Evolutionary conservation across 2,113 vertebrate genomes (phyloP), one percentile per base, ranked within the genome.

Genomic region (Xyrauchen texanus): DNA sequence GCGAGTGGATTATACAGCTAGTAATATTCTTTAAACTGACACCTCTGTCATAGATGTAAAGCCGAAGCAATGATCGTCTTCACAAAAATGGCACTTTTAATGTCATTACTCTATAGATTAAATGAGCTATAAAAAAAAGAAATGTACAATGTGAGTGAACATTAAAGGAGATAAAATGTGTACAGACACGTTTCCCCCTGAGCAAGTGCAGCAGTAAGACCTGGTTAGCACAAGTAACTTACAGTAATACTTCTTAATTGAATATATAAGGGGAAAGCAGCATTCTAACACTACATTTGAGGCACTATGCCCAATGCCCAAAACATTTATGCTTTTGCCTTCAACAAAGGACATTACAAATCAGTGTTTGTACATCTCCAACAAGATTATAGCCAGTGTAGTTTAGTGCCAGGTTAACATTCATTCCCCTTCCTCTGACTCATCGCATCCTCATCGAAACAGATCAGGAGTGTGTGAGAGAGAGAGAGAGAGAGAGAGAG

Each of bases 401-500:
- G 84, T 63, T 76, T 76, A 58, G 79, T 82, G 83, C 75, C 77
- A 79, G 83, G 77, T 85, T 88, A 77, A 82, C 82, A 82, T 86
- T 86, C 82, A 89, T 76, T 83, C 68, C 72, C 81, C 86, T 86
- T 82, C 80, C 82, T 80, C 79, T 90, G 90, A 91, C 68, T 92
- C 88, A 90, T 85, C 81, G 78, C 86, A 84, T 88, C 85, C 83
- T 86, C 83, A 51, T 85, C 70, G 79, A 76, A 47, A 76, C 15
- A 80, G 62, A 66, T 55, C 15, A 73, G 71, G 52, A 34, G 21
- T 34, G 21, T 1, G 21, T 1, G 21, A 34, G 21, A 34, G 21
- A 34, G 21, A 34, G 21, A 34, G 21, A 1, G 21, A 1, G 3
- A 3, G 21, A 67, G 45, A 42, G 60, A 49, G 34, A 44, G 13